These are phyloP conservation scores for Pseudocheirus occidentalis DNA, from an alignment of 2,797 vertebrate species.

Conservation along the genomic window DNA sequence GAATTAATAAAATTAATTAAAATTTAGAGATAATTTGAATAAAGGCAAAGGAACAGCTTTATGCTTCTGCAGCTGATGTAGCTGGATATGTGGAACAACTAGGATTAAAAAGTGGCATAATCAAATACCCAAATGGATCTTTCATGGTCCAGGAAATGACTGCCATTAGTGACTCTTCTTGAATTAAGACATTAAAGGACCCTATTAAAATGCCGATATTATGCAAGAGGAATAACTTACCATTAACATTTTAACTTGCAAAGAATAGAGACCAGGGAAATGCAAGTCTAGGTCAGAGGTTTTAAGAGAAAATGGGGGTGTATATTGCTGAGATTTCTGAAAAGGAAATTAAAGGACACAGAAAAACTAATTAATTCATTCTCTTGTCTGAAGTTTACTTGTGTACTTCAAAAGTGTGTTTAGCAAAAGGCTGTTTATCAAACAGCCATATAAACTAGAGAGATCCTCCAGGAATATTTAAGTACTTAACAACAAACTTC, in stretches of 20 bases:
- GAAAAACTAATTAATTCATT: neutral
- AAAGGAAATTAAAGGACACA: neutral
- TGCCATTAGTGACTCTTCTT: neutral
- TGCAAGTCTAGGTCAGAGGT: neutral
- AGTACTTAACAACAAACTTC: slow-evolving; percentile 11
- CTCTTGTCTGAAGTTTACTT: neutral
- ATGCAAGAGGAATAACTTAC: neutral
- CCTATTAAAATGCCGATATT: neutral
- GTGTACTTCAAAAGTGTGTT: neutral
- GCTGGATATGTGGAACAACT: neutral
- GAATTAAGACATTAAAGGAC: neutral
- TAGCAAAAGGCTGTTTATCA: too few species aligned
- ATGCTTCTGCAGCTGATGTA: neutral
- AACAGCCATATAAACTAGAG: neutral
- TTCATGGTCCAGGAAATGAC: neutral
- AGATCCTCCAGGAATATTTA: slow-evolving; percentile 35
- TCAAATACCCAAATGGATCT: neutral
- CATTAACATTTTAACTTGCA: neutral
- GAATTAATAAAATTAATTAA: neutral
- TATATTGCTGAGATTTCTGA: neutral
- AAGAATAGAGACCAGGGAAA: neutral
- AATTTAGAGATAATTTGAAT: neutral
- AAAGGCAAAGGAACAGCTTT: neutral
- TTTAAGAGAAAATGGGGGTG: neutral
- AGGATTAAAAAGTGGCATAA: neutral